phyloP scores from a whole-genome alignment of 1,140 invertebrate genomes.

The Sinella curviseta region DNA sequence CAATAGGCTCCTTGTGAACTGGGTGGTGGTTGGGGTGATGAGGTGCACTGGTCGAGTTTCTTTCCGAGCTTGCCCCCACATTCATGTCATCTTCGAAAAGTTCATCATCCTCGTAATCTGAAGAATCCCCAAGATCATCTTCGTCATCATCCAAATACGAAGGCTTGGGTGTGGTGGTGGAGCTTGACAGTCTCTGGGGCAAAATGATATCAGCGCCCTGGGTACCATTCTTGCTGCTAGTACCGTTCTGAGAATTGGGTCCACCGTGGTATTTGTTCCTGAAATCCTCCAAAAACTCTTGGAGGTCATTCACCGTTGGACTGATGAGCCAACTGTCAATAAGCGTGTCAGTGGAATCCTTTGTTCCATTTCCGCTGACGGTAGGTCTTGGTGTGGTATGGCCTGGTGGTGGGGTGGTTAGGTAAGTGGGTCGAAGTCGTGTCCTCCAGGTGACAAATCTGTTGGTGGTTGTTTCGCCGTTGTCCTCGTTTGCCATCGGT shows the following conservation, averaged over 20 bases:
- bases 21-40: constrained; percentile 16
- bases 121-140: neutral
- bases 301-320: constrained; percentile 28
- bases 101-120: neutral
- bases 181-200: neutral
- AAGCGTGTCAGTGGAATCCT: constrained; percentile 16
- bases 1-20: constrained; percentile 15
- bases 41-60: neutral
- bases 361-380: neutral
- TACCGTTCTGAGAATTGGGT: neutral
- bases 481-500: neutral
- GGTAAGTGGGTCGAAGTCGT: neutral
- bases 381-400: neutral
- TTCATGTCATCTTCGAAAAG: neutral
- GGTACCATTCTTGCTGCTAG: neutral
- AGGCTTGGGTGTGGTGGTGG: neutral
- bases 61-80: neutral
- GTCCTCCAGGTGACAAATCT: neutral
- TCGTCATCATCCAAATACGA: neutral
- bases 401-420: neutral
- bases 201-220: neutral
- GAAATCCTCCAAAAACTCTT: constrained; percentile 26
- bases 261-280: neutral
- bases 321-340: constrained; percentile 29
- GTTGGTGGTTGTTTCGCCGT: neutral